Percentiles rank a stretch among this genome's conserved stretches.
Conservation (phyloP, 2,888 invertebrate species). For the Andrena camellia region DNA sequence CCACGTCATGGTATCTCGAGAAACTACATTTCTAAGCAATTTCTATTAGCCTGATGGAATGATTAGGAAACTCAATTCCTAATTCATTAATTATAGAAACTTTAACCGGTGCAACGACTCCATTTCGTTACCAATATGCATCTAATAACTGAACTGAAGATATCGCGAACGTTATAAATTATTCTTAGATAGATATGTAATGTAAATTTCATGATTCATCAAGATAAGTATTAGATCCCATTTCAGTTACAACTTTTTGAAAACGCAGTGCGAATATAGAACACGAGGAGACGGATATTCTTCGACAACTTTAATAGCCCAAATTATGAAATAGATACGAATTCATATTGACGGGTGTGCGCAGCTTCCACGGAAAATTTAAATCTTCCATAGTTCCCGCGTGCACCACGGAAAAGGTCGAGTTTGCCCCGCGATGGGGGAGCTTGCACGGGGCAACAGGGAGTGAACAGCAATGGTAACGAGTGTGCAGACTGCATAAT, state of each 20-base stretch:
- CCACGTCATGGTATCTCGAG: neutral
- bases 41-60: neutral
- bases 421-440: constrained; percentile 42
- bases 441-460: constrained; percentile 8
- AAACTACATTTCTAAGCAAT: neutral
- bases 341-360: constrained; percentile 62
- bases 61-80: neutral
- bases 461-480: constrained; percentile 40
- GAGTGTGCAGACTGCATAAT: constrained; percentile 64
- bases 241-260: constrained; percentile 61
- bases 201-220: constrained; percentile 31
- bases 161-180: too few species aligned
- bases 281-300: constrained; percentile 58
- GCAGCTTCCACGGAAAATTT: constrained; percentile 63
- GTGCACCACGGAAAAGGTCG: constrained; percentile 45
- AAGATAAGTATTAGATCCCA: constrained; percentile 43
- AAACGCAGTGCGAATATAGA: constrained; percentile 14
- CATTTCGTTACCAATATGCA: neutral
- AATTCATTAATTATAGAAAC: neutral
- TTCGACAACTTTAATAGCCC: constrained; percentile 68
- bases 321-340: constrained; percentile 71
- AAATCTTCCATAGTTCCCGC: constrained; percentile 68
- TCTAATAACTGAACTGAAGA: too few species aligned
- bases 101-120: neutral
- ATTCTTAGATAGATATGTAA: too few species aligned